These are phyloP conservation scores for Astropecten irregularis DNA, from an alignment of 53 echinoderm and acorn worm species.

Conservation along the genomic window DNA sequence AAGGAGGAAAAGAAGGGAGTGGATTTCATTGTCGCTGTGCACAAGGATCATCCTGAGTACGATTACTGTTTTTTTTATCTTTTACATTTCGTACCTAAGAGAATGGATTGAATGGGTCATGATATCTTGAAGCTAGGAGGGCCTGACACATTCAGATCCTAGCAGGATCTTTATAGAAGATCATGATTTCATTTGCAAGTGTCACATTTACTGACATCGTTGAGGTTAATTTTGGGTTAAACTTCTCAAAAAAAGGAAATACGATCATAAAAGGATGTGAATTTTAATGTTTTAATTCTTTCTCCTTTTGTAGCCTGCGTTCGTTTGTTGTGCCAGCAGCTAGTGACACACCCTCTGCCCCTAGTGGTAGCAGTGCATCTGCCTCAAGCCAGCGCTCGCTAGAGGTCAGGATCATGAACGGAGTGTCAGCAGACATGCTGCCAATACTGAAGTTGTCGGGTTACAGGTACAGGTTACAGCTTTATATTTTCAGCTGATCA, in stretches of 20 bases:
- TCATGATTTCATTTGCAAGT: no score
- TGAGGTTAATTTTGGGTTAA: not conserved
- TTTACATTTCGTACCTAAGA: not conserved
- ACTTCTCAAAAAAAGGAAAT: not conserved
- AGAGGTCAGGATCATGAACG: slow-evolving; percentile 55
- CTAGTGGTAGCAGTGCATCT: not conserved
- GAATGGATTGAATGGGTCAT: no score
- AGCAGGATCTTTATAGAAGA: no score
- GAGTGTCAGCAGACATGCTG: slow-evolving; percentile 64
- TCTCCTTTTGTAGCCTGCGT: slow-evolving; percentile 26
- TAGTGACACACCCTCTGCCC: not conserved
- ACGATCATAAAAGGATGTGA: no score
- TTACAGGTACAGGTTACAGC: slow-evolving; percentile 33
- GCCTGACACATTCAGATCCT: no score
- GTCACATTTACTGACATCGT: no score
- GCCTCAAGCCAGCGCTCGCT: not conserved
- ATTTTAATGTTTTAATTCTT: not conserved
- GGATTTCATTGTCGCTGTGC: slow-evolving; percentile 68
- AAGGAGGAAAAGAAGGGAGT: slow-evolving; percentile 76
- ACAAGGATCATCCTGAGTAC: slow-evolving; percentile 87
- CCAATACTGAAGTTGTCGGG: slow-evolving; percentile 58
- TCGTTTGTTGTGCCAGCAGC: slow-evolving; percentile 39
- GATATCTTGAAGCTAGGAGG: no score
- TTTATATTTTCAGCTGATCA: no score
- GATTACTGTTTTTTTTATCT: not conserved